Evolutionary conservation across 64 coral and sea anemone genomes (phyloP), one percentile per base, ranked within the genome.

Genomic region (Stylophora pistillata): DNA sequence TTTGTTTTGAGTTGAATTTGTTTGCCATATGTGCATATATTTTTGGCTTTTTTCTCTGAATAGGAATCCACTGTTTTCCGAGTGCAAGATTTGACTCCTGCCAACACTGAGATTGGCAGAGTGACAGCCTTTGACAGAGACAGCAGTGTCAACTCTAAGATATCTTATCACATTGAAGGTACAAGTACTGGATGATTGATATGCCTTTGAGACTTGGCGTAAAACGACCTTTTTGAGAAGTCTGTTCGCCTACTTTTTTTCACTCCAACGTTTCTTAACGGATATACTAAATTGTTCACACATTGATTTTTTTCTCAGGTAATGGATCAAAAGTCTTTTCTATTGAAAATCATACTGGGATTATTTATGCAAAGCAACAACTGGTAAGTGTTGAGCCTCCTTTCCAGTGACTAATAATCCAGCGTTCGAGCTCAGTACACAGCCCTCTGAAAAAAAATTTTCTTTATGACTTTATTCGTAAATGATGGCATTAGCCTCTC

Each of bases 161-260:
- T 87, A 32, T 80, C 77, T 83, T 96, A 82, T 62, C 89, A 26
- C 55, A 57, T 96, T 27, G 70, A 77, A 93, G 95, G 95, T 93
- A 65, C 53, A 10, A 47, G 7, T 47, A 4, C 37, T 47, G 3
- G 37, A 47, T 47, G 54, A 6, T 63, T 31, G 37, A 68, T 4
- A 10, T 55, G 15, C 73, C 73, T 75, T 18, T 75, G 15, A 33
- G 17, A 32, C 15, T 76, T 37, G 12, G 29, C 21, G 74, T 27
- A 37, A 47, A 47, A 47, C 7, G 37, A 47, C 37, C 7, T 47
- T 47, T 47, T 47, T 47, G 7, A 47, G 7, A 47, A 47, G 3
- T 47, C 74, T 31, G 9, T 33, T 27, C 21, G 27, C 16, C 23
- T 10, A 12, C 9, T 30, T 14, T 31, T 47, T 21, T 15, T 31